A percentile compares a stretch with the other conserved stretches of the same genome.
phyloP scores from a whole-genome alignment of 1,140 invertebrate genomes.

The Drosophila pseudoananassae region DNA sequence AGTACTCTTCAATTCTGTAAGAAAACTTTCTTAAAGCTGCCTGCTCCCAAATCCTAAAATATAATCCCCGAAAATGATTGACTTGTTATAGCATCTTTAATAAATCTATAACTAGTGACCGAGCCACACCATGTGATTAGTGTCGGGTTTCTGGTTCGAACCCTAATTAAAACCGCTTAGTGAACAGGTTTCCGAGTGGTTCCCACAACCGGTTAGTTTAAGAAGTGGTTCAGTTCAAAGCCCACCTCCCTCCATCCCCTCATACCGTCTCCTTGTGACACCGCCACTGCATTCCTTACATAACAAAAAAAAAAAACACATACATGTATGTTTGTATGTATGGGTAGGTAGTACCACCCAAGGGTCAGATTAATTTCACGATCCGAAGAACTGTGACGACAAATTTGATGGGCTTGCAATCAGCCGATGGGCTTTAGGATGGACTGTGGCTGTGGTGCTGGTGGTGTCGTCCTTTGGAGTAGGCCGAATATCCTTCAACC shows the following conservation, averaged over 20 bases:
- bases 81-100: neutral
- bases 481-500: constrained; percentile 29
- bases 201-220: neutral
- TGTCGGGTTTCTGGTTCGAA: constrained; percentile 1
- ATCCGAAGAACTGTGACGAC: constrained; percentile 26
- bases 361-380: constrained; percentile 27
- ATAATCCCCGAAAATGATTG: neutral
- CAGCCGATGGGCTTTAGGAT: constrained; percentile 9
- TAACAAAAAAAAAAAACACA: neutral
- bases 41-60: neutral
- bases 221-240: neutral
- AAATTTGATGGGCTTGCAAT: constrained; percentile 37
- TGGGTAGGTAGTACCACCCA: neutral
- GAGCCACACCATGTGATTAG: neutral
- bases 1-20: no score
- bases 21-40: no score
- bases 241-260: neutral
- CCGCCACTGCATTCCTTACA: neutral
- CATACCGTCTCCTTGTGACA: neutral
- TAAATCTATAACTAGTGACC: neutral
- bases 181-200: neutral
- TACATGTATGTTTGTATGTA: neutral
- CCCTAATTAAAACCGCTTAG: constrained; percentile 6
- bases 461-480: neutral
- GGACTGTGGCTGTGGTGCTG: neutral